phyloP scores from a whole-genome alignment of 2,113 vertebrate species.

The Zapus hudsonius region DNA sequence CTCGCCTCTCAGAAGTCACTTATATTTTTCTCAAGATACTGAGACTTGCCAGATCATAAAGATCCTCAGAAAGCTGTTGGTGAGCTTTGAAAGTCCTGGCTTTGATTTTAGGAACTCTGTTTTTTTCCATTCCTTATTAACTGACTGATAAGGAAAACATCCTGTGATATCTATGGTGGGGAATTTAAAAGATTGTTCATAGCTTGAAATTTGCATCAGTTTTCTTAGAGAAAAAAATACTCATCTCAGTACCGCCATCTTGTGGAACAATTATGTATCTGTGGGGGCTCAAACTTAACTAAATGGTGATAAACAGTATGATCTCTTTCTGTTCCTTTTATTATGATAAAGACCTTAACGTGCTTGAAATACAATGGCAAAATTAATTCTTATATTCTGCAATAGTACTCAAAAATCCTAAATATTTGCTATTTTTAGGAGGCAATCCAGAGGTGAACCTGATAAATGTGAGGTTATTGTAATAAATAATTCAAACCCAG shows the following conservation, averaged over 20 bases:
- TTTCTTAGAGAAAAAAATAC: conserved; percentile 55
- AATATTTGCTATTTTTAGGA: conserved; percentile 84
- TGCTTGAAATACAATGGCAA: conserved; percentile 71
- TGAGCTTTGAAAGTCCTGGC: conserved; percentile 72
- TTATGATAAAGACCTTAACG: conserved; percentile 65
- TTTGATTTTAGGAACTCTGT: conserved; percentile 78
- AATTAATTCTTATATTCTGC: conserved; percentile 75
- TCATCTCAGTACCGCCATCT: conserved; percentile 59
- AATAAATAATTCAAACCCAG: conserved; percentile 87
- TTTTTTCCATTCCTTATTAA: conserved; percentile 52
- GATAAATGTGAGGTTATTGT: conserved; percentile 85
- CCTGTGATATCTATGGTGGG: conserved; percentile 34
- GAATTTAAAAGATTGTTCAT: not conserved
- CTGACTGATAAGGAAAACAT: conserved; percentile 69
- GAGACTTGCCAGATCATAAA: conserved; percentile 75
- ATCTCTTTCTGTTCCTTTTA: conserved; percentile 68
- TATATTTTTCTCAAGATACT: conserved; percentile 75
- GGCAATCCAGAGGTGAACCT: conserved; percentile 86
- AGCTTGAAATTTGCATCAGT: conserved; percentile 50
- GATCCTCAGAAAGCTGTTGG: conserved; percentile 66
- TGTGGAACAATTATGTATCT: conserved; percentile 51
- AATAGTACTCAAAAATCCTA: conserved; percentile 79
- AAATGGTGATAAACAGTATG: not conserved
- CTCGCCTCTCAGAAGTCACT: conserved; percentile 70
- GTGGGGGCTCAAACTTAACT: conserved; percentile 50